Percentiles rank a stretch among this genome's conserved stretches.
These are phyloP conservation scores for Drosophila quadrilineata DNA, from an alignment of 1,140 invertebrate genomes.

Conservation along the genomic window DNA sequence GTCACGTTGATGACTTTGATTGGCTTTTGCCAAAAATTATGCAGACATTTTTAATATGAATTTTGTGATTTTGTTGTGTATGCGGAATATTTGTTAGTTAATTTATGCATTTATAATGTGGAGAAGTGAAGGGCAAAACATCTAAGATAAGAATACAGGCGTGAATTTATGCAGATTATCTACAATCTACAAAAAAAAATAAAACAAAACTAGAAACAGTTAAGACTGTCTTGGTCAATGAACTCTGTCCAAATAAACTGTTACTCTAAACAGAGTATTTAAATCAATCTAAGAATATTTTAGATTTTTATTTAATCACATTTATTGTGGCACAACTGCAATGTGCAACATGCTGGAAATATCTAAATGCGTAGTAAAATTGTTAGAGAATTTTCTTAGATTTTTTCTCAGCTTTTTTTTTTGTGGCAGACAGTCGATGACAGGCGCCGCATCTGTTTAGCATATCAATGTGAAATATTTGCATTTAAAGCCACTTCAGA, in stretches of 20 bases:
- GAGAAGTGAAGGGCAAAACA: slow-evolving; percentile 24
- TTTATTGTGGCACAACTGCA: slow-evolving; percentile 42
- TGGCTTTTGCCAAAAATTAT: slow-evolving; percentile 47
- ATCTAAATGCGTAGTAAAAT: too few relatives aligned
- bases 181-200: neutral
- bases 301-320: neutral
- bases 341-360: slow-evolving; percentile 39
- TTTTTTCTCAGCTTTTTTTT: too few relatives aligned
- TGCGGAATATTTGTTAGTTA: slow-evolving; percentile 46
- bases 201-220: too few relatives aligned
- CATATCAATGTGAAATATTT: slow-evolving; percentile 71
- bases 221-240: too few relatives aligned
- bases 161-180: slow-evolving; percentile 38
- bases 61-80: too few relatives aligned
- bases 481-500: slow-evolving; percentile 65
- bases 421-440: too few relatives aligned
- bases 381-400: too few relatives aligned
- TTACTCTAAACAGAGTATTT: neutral
- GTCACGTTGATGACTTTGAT: slow-evolving; percentile 45
- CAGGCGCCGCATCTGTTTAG: slow-evolving; percentile 66
- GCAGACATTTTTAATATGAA: slow-evolving; percentile 46
- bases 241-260: too few relatives aligned
- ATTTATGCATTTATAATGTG: slow-evolving; percentile 48
- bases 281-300: too few relatives aligned
- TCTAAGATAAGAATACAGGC: slow-evolving; percentile 14